These are phyloP conservation scores for Falco columbarius DNA, from an alignment of 2,797 vertebrate genomes.

Conservation along the genomic window DNA sequence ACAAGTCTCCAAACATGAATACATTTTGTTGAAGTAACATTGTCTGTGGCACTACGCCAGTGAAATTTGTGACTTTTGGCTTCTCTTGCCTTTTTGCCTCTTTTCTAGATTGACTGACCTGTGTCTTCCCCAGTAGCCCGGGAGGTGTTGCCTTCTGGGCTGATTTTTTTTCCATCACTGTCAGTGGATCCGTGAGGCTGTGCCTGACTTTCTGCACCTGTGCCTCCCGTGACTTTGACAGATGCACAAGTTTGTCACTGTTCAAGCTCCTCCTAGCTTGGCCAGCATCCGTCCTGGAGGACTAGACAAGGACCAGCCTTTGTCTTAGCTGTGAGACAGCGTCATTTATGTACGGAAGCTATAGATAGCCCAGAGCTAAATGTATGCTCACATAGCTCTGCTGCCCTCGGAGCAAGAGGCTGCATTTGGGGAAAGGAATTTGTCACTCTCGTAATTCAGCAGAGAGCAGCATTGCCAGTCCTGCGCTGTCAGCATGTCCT, in stretches of 20 bases:
- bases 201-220: neutral
- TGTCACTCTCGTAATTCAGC: neutral
- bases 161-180: neutral
- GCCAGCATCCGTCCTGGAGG: neutral
- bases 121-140: neutral
- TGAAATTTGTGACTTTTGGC: neutral
- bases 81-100: neutral
- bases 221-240: neutral
- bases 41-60: rapidly evolving
- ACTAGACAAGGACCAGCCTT: neutral
- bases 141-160: neutral
- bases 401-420: neutral
- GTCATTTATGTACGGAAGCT: neutral
- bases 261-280: neutral
- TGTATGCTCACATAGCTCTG: neutral
- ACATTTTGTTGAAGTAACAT: neutral
- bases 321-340: neutral
- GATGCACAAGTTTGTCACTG: neutral
- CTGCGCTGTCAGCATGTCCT: rapidly evolving
- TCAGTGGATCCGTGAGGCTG: neutral
- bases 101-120: neutral
- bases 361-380: neutral
- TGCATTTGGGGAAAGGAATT: neutral
- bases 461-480: neutral
- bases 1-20: neutral